Base-by-base conservation (phyloP, 1,140 invertebrate species). In the Arion vulgaris region DNA sequence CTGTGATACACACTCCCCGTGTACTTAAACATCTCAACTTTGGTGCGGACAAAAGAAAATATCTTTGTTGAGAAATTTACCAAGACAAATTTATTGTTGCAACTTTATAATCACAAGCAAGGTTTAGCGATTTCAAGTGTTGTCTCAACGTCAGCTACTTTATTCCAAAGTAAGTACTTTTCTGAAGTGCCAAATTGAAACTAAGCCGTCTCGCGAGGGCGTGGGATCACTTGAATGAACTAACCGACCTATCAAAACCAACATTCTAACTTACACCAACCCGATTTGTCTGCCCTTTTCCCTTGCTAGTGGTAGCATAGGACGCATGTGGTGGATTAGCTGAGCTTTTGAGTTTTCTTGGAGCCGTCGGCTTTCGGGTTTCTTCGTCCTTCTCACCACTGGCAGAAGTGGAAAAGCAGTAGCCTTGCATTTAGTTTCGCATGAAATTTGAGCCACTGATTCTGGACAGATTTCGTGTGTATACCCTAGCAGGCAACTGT, bases 231-330 rank as follows among this genome's bases (percentile, higher is more conserved):
- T 66, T 66, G 62, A 66, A 28, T 32, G 62, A 66, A 66, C 62
- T 66, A 66, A 17, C 28, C 62, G 62, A 66, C 62, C 62, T 66
- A 66, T 66, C n/a, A 66, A 66, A 66, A 66, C 62, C 32, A 66
- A 57, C 51, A 57, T 66, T 66, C 62, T 66, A 15, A 66, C 62
- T 66, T 57, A 57, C 53, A n/a, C 62, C 62, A 32, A 66, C 62
- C 62, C 62, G 62, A 66, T 66, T 66, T 66, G n/a, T 66, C 62
- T 66, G 62, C n/a, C 28, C 62, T 28, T 66, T 28, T 66, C 7
- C 4, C 62, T 66, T 7, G n/a, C 2, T 66, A 66, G 62, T 28
- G n/a, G n/a, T 66, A 66, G 62, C 62, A 66, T n/a, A 66, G n/a
- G 62, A 28, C n/a, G 62, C 62, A 66, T 32, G 62, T 32, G 62